These are phyloP conservation scores for Pterois miles DNA, from an alignment of 2,797 vertebrate genomes.

Conservation along the genomic window DNA sequence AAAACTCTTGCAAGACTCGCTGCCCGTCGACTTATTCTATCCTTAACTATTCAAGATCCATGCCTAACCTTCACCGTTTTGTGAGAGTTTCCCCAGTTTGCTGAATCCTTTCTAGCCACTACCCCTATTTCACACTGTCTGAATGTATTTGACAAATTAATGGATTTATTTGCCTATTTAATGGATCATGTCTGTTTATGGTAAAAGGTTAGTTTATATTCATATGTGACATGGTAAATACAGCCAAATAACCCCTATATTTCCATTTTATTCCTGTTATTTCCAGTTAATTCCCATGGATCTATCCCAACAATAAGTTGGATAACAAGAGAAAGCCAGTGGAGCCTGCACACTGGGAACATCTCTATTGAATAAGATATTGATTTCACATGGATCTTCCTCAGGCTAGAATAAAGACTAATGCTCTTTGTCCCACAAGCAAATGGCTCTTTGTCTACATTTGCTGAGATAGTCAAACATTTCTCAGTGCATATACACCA, in stretches of 20 bases:
- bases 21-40: no score
- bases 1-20: no score
- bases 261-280: not conserved
- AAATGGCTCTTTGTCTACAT: not conserved
- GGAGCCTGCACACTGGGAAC: not conserved
- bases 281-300: not conserved
- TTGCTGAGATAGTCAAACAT: not conserved
- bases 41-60: no score
- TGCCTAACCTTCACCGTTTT: no score
- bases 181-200: no score
- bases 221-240: not conserved
- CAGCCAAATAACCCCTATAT: not conserved
- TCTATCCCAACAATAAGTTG: conserved; percentile 5
- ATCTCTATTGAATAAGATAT: conserved; percentile 18
- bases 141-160: no score
- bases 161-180: no score
- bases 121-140: not conserved
- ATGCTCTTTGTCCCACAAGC: not conserved
- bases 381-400: conserved; percentile 18
- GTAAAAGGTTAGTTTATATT: not conserved
- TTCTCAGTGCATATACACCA: not conserved
- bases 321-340: not conserved
- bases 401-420: conserved; percentile 5
- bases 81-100: no score
- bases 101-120: no score